Evolutionary conservation across 1,140 invertebrate genomes (phyloP).

Genomic region (roundworm (Caenorhabditis elegans)): WBcel235 BX284605.5:6651001-6651500

Average conservation of each 20-base stretch:
- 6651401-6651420: neutral
- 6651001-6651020: slow-evolving; percentile 3
- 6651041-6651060: slow-evolving; percentile 30
- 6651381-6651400: slow-evolving; percentile 13
- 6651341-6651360: slow-evolving; percentile 33
- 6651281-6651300: too few species aligned
- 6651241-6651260: too few species aligned
- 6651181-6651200: too few species aligned
- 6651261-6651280: too few species aligned
- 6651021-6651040: slow-evolving; percentile 4
- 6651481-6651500: neutral
- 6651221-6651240: too few species aligned
- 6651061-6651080: neutral
- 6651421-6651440: slow-evolving; percentile 34
- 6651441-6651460: slow-evolving; percentile 24
- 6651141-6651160: neutral
- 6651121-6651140: too few species aligned
- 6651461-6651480: neutral
- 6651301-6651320: slow-evolving; percentile 1
- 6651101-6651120: neutral
- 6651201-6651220: too few species aligned
- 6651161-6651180: too few species aligned
- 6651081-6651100: neutral
- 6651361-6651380: slow-evolving; percentile 39
- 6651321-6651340: slow-evolving; percentile 41